Conservation (phyloP, 1,140 invertebrate genomes). For the Drosophila ananassae region DNA sequence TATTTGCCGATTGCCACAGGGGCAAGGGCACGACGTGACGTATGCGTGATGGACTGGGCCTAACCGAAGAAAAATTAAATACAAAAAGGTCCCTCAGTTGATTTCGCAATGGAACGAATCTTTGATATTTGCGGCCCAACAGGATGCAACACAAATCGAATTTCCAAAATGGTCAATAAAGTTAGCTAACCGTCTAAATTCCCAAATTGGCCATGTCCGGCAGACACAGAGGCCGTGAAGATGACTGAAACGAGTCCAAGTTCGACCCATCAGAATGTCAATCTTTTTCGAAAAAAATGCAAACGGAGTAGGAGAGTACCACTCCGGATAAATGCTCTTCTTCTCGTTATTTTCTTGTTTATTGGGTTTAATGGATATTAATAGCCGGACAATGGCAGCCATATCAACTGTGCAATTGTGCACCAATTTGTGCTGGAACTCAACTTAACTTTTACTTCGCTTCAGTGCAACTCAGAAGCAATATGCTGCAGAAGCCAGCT, state of each 20-base stretch:
- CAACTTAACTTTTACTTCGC: not conserved
- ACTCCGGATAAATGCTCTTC: not conserved
- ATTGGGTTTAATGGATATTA: conserved; percentile 62
- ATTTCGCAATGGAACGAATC: conserved; percentile 2
- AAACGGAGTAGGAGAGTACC: not conserved
- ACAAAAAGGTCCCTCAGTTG: not conserved
- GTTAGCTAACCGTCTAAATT: conserved; percentile 18
- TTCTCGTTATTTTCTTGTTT: conserved; percentile 19
- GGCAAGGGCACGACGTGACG: conserved; percentile 26
- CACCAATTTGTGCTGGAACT: conserved; percentile 12
- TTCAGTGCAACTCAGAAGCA: not conserved
- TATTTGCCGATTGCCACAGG: conserved; percentile 2
- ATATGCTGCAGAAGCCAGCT: conserved; percentile 15
- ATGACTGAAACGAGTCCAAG: not conserved
- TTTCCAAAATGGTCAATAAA: conserved; percentile 19
- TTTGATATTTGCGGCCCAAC: conserved; percentile 6
- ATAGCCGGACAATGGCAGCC: conserved; percentile 46
- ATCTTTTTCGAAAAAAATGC: not conserved
- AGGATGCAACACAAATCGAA: conserved; percentile 24
- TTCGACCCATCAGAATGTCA: conserved; percentile 1
- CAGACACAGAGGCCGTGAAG: conserved; percentile 5
- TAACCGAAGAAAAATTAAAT: conserved; percentile 4
- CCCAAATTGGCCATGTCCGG: conserved; percentile 24
- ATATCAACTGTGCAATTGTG: conserved; percentile 21
- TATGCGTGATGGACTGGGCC: conserved; percentile 9